Evolutionary conservation across 2,113 vertebrate genomes (phyloP).

Genomic region (Rhipidura dahli): DNA sequence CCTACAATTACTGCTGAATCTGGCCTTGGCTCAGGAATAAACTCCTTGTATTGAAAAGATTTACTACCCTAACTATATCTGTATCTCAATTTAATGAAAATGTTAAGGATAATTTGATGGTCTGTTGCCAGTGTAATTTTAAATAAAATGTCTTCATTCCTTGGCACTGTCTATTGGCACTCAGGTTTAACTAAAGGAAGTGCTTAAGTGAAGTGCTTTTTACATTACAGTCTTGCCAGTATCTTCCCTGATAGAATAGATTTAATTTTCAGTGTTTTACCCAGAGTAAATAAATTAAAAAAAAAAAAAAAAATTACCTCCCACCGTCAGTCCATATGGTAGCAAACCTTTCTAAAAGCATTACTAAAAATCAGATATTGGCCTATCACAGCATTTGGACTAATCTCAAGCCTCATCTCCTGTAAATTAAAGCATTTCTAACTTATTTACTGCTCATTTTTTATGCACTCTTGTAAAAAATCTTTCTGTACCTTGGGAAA

Average conservation of each 20-base stretch:
- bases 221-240: conserved; percentile 43
- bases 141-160: conserved; percentile 71
- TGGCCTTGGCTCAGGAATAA: conserved; percentile 64
- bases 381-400: not conserved
- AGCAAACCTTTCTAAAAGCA: conserved; percentile 25
- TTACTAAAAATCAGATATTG: conserved; percentile 40
- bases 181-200: conserved; percentile 60
- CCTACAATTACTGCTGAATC: conserved; percentile 43
- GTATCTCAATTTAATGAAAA: conserved; percentile 78
- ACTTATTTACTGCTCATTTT: conserved; percentile 32
- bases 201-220: conserved; percentile 66
- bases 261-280: conserved; percentile 51
- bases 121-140: conserved; percentile 75
- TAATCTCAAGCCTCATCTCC: not conserved
- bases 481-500: not conserved
- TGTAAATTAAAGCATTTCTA: not conserved
- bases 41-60: conserved; percentile 68
- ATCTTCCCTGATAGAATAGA: conserved; percentile 31
- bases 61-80: conserved; percentile 70
- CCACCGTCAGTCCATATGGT: not conserved
- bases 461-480: not conserved
- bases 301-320: conserved; percentile 1
- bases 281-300: conserved; percentile 57
- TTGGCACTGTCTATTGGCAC: conserved; percentile 61
- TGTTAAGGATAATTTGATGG: conserved; percentile 76